A percentile compares a stretch with the other conserved stretches of the same genome.
Evolutionary conservation across 2,797 vertebrate genomes (phyloP).

Genomic region (Galago senegalensis): DNA sequence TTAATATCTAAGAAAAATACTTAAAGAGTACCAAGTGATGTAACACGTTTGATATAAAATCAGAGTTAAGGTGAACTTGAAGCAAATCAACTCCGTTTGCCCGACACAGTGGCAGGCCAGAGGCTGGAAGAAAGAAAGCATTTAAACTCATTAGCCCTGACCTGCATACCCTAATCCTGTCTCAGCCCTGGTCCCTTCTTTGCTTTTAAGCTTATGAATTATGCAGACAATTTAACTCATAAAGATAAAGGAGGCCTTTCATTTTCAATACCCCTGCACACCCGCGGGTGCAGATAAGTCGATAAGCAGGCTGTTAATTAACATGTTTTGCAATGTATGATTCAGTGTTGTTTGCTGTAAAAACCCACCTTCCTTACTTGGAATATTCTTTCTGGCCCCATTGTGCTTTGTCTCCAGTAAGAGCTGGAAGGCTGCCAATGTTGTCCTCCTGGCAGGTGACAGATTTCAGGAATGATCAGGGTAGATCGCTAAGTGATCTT

Average conservation of each 20-base stretch:
- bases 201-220: conserved; percentile 55
- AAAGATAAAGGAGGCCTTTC: background rate
- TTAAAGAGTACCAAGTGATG: conserved; percentile 22
- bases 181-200: background rate
- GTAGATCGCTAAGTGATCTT: conserved; percentile 59
- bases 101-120: background rate
- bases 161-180: background rate
- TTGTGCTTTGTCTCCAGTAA: background rate
- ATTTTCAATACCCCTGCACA: background rate
- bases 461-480: conserved; percentile 70
- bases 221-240: conserved; percentile 51
- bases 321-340: conserved; percentile 7
- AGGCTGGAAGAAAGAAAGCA: conserved; percentile 50
- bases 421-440: background rate
- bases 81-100: background rate
- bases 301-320: conserved; percentile 68
- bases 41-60: conserved; percentile 48
- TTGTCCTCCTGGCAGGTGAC: conserved; percentile 52
- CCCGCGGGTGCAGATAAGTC: background rate
- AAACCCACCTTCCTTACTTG: conserved; percentile 16
- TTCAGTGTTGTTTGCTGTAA: conserved; percentile 1
- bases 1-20: conserved; percentile 68
- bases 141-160: conserved; percentile 13
- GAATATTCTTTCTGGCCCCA: conserved; percentile 38
- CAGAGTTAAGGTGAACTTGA: background rate